These are phyloP conservation scores for Himalopsyche japonica DNA, from an alignment of 2,888 invertebrate species.

Conservation along the genomic window DNA sequence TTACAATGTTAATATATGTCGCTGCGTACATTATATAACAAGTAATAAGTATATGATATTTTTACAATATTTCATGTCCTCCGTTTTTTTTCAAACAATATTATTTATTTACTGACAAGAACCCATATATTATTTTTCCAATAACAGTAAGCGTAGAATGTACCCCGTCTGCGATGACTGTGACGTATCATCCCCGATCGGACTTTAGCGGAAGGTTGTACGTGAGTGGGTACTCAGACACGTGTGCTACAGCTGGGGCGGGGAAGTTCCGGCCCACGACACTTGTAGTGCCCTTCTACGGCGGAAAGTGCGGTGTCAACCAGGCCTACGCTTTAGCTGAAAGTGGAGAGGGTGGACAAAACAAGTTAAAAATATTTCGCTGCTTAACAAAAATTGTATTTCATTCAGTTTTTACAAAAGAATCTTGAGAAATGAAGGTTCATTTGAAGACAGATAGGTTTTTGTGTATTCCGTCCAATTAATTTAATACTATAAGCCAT, in stretches of 20 bases:
- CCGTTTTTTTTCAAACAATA: no score
- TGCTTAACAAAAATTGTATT: not conserved
- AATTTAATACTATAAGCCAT: no score
- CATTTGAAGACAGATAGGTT: no score
- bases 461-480: no score
- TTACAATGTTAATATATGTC: no score
- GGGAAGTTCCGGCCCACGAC: constrained; percentile 51
- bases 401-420: no score
- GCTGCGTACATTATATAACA: no score
- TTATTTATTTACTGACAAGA: no score
- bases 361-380: constrained; percentile 50
- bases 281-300: constrained; percentile 63
- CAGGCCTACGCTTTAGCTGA: constrained; percentile 58
- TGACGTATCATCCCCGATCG: constrained; percentile 67
- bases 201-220: constrained; percentile 76
- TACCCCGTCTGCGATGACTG: constrained; percentile 68
- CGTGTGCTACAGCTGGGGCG: constrained; percentile 67
- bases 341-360: constrained; percentile 53
- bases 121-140: not conserved
- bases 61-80: no score
- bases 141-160: constrained; percentile 77
- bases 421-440: no score
- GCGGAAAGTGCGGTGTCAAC: constrained; percentile 60
- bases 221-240: constrained; percentile 76
- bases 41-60: no score